Base-by-base conservation (phyloP, 2,888 invertebrate genomes). In the Trichogramma evanescens region DNA sequence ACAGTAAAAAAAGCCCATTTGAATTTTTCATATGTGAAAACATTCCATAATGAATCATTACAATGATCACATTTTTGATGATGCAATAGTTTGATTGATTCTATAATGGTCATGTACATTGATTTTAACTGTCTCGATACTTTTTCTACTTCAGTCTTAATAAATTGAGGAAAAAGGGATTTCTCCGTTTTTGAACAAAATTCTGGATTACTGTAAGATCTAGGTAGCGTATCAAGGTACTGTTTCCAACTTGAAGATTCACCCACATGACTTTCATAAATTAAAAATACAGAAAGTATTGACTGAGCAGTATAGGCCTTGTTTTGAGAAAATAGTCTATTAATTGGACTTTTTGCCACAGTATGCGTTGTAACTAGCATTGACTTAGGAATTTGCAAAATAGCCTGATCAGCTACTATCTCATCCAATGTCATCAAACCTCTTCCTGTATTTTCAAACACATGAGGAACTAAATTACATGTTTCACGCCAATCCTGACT, bases 1-100 rank as follows among this genome's bases (percentile, higher is more conserved):
- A 95, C 89, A 67, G 87, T 85, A 72, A 88, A 88, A 80, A 91
- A 93, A 8, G 89, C 89, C 90, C 91, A 92, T 69, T 84, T 83
- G 76, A 86, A 93, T 51, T 78, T 72, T 43, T 81, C 74, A 60
- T 83, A 77, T 44, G 80, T 80, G 68, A 88, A 82, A 69, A 84
- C 80, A 54, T 79, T 68, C 61, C 69, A 67, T 45, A 80, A 77
- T 68, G 76, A 44, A 71, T 76, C 50, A 66, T 78, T 69, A 69
- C 80, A 80, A 79, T 80, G 77, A 50, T 68, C 56, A 63, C 81
- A 82, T 39, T 42, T 48, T 41, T n/a, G 39, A 58, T 59, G 59
- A 54, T 54, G 58, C 42, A 70, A 64, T 8, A 38, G 13, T 49
- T 67, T 64, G 8, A 74, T 54, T 9, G 68, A 68, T 52, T 64